Base-by-base conservation (phyloP, 2,888 invertebrate genomes). In the Plebejus melissa region DNA sequence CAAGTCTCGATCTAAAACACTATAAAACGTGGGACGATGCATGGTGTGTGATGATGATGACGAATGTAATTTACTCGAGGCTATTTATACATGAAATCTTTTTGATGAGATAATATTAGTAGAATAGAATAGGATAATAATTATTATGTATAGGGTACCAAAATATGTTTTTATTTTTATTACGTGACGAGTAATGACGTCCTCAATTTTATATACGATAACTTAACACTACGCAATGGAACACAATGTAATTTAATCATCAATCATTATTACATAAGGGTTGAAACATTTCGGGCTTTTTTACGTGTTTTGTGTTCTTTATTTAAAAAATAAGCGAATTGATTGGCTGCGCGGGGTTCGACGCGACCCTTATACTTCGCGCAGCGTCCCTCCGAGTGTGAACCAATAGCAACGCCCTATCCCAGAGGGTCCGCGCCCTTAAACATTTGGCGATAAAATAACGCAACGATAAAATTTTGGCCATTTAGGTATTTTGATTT, bases 271-370 rank as follows among this genome's bases (percentile, higher is more conserved):
- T 84, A 88, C 83, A 88, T 88, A 88, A 82, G 88, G 87, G 88
- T 82, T 82, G 89, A 88, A 88, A 87, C 88, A 86, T 76, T 79
- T 81, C 79, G 83, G 16, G 32, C 72, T 88, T 90, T 93, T 93
- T 93, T 92, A 91, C 83, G 32, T 85, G 88, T 87, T 91, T 88
- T 87, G 81, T 81, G 84, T 88, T 85, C 87, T 90, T 90, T 92
- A 92, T 92, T 91, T 91, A 92, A 93, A 93, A 92, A 92, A 92
- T 88, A 82, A 85, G 90, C 82, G 88, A 90, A 93, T 93, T 92
- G 91, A 93, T 93, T 93, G 93, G 93, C 88, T 93, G 91, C 91
- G 91, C 90, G 85, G 81, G 81, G 79, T 77, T 77, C 79, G 82
- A 80, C 78, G 79, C 82, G 82, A 82, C 82, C 84, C 84, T 82